Conservation (phyloP, 2,888 invertebrate species). For the Pammene fasciana region DNA sequence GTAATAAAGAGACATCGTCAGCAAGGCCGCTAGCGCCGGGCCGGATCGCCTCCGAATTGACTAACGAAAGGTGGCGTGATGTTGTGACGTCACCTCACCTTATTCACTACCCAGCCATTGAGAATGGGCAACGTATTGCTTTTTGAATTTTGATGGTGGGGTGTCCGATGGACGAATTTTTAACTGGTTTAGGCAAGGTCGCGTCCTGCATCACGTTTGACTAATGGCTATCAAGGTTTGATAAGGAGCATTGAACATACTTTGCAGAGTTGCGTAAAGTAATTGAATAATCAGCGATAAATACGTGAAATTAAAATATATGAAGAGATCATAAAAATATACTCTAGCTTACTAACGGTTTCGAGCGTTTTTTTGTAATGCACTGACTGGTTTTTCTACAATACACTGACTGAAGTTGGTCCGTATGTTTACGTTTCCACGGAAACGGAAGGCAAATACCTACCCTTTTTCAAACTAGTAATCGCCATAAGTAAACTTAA, state of each 20-base stretch:
- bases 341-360: not conserved
- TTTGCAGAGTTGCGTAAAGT: not conserved
- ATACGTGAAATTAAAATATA: not conserved
- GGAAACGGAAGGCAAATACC: conserved; percentile 29
- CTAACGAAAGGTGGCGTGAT: conserved; percentile 83
- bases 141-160: conserved; percentile 39
- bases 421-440: conserved; percentile 4
- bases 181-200: conserved; percentile 32
- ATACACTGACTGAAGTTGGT: not conserved
- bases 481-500: conserved; percentile 4
- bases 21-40: conserved; percentile 58
- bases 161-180: conserved; percentile 9
- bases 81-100: conserved; percentile 79
- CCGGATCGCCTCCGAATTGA: conserved; percentile 72
- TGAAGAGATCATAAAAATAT: too few species aligned
- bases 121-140: conserved; percentile 39
- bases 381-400: conserved; percentile 5
- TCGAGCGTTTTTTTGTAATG: not conserved
- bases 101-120: conserved; percentile 59
- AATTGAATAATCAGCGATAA: not conserved
- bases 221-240: not conserved
- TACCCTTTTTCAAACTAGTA: conserved; percentile 9
- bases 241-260: not conserved
- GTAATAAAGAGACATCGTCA: conserved; percentile 39
- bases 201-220: not conserved